Evolutionary conservation across 2,113 vertebrate species (phyloP), one percentile per base, ranked within the genome.

Genomic region (Solenodon paradoxus): DNA sequence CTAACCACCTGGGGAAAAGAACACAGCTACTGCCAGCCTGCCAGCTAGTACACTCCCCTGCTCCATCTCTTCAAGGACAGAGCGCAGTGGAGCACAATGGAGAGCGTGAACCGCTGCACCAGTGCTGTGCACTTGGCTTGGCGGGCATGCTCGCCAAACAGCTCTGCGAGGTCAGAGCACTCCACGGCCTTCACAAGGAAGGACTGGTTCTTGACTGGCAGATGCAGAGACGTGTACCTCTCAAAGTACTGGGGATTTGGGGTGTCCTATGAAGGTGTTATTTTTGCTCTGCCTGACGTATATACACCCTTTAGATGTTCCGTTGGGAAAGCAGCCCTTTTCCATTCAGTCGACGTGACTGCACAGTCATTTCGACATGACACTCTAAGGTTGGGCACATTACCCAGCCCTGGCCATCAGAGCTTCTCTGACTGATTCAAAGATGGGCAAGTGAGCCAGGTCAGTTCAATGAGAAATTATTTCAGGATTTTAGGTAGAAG

Each of bases 161-260:
- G 79, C 53, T 94, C 64, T 81, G 45, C 61, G 95, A 90, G 82
- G 87, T n/a, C n/a, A n/a, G n/a, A n/a, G n/a, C n/a, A n/a, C n/a
- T n/a, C 80, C 63, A 89, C 0, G 20, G 38, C 59, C 59, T 81
- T 92, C 49, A 85, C 28, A 47, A 75, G 69, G 64, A n/a, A 88
- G 35, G 57, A 32, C 22, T 38, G 38, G 30, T 69, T 93, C 79
- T 61, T 85, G 63, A 63, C 32, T 75, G 63, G 82, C 35, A 69
- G 80, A 75, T 24, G 40, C 20, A 77, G 79, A 96, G 35, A 91
- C 12, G n/a, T 4, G 9, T n/a, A 38, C 47, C 26, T 90, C 24
- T 47, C 64, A 11, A 49, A 72, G 82, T 11, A 45, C 0, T 59
- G 57, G 35, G 77, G 47, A 47, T 40, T 69, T 5, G 15, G 63